A percentile compares a stretch with the other conserved stretches of the same genome.
Conservation (phyloP, 1,140 invertebrate species). For the Lordiphosa clarofinis region DNA sequence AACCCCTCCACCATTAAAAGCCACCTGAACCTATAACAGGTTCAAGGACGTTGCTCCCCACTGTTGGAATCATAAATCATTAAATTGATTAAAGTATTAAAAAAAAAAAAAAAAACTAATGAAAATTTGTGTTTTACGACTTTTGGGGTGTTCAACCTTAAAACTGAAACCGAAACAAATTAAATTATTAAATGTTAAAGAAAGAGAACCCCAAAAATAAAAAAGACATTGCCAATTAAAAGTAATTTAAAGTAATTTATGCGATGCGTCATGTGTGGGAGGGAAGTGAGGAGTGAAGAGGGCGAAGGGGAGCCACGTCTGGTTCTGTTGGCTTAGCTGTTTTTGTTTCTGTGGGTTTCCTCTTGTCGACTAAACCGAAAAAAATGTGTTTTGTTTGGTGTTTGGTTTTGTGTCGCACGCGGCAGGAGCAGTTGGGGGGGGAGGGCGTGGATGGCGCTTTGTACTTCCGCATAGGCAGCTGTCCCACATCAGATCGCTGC, state of each 20-base stretch:
- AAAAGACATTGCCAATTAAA: slow-evolving; percentile 69
- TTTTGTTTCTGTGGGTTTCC: slow-evolving; percentile 16
- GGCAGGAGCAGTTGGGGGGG: slow-evolving; percentile 6
- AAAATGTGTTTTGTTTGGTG: slow-evolving; percentile 28
- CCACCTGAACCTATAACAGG: no score
- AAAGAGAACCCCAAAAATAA: slow-evolving; percentile 19
- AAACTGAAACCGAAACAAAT: slow-evolving; percentile 14
- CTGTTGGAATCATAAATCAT: no score
- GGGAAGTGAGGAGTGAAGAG: slow-evolving; percentile 3
- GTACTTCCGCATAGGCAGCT: slow-evolving; percentile 10
- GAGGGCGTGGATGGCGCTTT: background rate
- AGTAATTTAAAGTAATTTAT: slow-evolving; percentile 76
- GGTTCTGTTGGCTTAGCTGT: slow-evolving; percentile 21
- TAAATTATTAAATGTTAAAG: slow-evolving; percentile 52
- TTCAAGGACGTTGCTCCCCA: no score
- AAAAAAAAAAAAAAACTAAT: no score
- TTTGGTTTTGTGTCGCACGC: slow-evolving; percentile 19
- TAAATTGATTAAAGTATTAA: no score
- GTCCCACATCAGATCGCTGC: background rate
- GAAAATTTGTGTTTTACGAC: no score
- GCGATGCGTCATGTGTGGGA: slow-evolving; percentile 55
- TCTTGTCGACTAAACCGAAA: slow-evolving; percentile 24
- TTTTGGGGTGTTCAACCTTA: no score
- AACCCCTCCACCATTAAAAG: no score
- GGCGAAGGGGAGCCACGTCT: background rate